Evolutionary conservation across 2,797 vertebrate genomes (phyloP).

Genomic region (Labroides dimidiatus): DNA sequence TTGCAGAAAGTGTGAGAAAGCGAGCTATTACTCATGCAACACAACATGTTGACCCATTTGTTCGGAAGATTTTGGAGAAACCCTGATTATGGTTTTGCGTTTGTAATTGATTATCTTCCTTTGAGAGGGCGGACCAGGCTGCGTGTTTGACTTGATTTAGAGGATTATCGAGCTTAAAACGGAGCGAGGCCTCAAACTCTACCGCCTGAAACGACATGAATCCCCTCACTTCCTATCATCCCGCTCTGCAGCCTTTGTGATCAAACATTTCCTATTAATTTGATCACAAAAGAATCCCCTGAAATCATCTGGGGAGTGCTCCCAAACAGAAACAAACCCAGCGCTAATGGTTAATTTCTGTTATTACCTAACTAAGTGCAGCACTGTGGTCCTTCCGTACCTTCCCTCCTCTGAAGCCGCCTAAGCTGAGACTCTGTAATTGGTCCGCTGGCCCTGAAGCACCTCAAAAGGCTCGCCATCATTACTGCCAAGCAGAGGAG

Average conservation of each 20-base stretch:
- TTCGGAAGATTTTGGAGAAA: conserved; percentile 60
- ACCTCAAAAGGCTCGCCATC: conserved; percentile 74
- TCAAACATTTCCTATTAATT: conserved; percentile 50
- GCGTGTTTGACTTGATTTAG: conserved; percentile 75
- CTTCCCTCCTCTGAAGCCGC: conserved; percentile 39
- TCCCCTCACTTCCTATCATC: conserved; percentile 43
- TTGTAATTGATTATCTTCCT: conserved; percentile 67
- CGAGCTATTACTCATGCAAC: conserved; percentile 57
- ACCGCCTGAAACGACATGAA: conserved; percentile 34
- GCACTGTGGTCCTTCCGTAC: conserved; percentile 45
- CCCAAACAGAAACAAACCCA: conserved; percentile 39
- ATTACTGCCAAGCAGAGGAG: conserved; percentile 66
- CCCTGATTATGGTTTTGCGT: conserved; percentile 58
- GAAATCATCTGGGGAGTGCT: conserved; percentile 36
- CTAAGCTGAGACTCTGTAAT: conserved; percentile 66
- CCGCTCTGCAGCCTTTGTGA: conserved; percentile 45
- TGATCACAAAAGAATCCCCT: conserved; percentile 33
- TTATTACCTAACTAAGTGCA: conserved; percentile 57
- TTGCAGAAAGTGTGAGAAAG: conserved; percentile 37
- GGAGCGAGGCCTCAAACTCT: conserved; percentile 42
- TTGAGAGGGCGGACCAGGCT: conserved; percentile 51
- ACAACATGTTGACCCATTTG: conserved; percentile 72
- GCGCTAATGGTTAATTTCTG: conserved; percentile 49
- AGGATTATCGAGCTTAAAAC: conserved; percentile 71
- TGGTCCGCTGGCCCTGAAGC: conserved; percentile 68